Percentiles rank a stretch among this genome's conserved stretches.
These are phyloP conservation scores for Molanna angustata DNA, from an alignment of 2,888 invertebrate species.

Conservation along the genomic window DNA sequence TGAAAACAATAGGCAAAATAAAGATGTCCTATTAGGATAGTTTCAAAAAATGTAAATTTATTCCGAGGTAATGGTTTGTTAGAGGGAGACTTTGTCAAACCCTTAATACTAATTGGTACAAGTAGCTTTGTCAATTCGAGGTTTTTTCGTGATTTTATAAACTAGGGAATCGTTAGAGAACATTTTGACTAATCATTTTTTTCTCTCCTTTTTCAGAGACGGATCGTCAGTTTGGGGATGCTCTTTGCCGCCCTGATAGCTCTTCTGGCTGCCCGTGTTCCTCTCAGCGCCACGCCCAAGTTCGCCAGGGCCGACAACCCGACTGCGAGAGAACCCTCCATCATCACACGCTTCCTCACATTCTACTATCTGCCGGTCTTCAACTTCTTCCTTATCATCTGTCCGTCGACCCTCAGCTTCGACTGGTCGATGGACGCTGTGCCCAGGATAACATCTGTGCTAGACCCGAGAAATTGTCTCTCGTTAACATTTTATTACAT, in stretches of 20 bases:
- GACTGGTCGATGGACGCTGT: constrained; percentile 99
- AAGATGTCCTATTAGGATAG: too few species aligned
- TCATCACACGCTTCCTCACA: constrained; percentile 80
- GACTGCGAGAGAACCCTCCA: constrained; percentile 80
- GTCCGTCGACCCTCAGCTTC: constrained; percentile 87
- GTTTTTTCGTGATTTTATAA: too few species aligned
- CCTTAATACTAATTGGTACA: too few species aligned
- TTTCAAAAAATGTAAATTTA: too few species aligned
- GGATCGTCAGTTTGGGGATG: constrained; percentile 67
- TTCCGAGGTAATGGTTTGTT: too few species aligned
- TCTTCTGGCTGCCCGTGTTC: constrained; percentile 72
- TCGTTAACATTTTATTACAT: constrained; percentile 72
- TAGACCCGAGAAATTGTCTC: constrained; percentile 77
- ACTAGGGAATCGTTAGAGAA: not conserved
- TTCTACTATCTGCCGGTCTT: constrained; percentile 90
- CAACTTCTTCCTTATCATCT: constrained; percentile 83
- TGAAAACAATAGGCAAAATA: too few species aligned
- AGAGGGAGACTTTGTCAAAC: too few species aligned
- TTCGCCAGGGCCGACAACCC: constrained; percentile 97
- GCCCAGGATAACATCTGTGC: constrained; percentile 74
- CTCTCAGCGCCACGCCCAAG: constrained; percentile 71
- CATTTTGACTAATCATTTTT: not conserved
- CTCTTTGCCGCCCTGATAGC: constrained; percentile 65
- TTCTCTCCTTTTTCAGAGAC: constrained; percentile 58
- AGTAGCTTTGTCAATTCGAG: too few species aligned